These are phyloP conservation scores for Prosapia bicincta DNA, from an alignment of 2,888 invertebrate genomes.

Conservation along the genomic window DNA sequence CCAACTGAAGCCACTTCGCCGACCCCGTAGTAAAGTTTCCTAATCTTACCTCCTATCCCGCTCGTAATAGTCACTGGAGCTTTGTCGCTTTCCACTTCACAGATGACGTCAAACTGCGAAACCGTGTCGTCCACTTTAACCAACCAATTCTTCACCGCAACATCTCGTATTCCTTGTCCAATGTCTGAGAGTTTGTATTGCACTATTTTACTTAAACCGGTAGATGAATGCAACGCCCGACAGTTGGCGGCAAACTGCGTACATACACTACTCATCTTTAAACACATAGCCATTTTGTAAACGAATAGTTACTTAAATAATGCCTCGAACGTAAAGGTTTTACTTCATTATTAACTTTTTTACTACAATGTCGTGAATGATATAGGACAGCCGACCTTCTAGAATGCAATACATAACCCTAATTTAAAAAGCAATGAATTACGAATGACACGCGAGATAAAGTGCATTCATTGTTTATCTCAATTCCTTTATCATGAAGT, in stretches of 20 bases:
- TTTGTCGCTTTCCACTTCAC: slow-evolving; percentile 99
- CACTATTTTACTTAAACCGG: slow-evolving; percentile 54
- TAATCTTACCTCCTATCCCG: slow-evolving; percentile 84
- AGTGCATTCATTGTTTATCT: too few species aligned
- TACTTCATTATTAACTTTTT: too few species aligned
- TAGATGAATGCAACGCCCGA: slow-evolving; percentile 30
- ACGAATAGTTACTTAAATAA: too few species aligned
- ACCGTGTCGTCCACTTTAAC: slow-evolving; percentile 87
- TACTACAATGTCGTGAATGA: too few species aligned
- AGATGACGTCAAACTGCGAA: slow-evolving; percentile 94
- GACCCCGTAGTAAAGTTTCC: slow-evolving; percentile 74
- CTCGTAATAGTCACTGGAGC: slow-evolving; percentile 99
- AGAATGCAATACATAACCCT: too few species aligned
- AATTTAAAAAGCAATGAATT: too few species aligned
- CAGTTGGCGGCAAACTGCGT: neutral
- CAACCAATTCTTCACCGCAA: slow-evolving; percentile 95
- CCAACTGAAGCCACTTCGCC: slow-evolving; percentile 93
- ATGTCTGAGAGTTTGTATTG: slow-evolving; percentile 95
- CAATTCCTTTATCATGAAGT: too few species aligned
- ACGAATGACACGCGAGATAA: too few species aligned
- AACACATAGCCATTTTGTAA: neutral
- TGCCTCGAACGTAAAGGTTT: too few species aligned
- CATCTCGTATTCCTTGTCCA: slow-evolving; percentile 98
- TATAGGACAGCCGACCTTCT: too few species aligned
- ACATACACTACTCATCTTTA: neutral